A percentile compares a stretch with the other conserved stretches of the same genome.
These are phyloP conservation scores for Columba janthina DNA, from an alignment of 2,113 vertebrate species.

Conservation along the genomic window DNA sequence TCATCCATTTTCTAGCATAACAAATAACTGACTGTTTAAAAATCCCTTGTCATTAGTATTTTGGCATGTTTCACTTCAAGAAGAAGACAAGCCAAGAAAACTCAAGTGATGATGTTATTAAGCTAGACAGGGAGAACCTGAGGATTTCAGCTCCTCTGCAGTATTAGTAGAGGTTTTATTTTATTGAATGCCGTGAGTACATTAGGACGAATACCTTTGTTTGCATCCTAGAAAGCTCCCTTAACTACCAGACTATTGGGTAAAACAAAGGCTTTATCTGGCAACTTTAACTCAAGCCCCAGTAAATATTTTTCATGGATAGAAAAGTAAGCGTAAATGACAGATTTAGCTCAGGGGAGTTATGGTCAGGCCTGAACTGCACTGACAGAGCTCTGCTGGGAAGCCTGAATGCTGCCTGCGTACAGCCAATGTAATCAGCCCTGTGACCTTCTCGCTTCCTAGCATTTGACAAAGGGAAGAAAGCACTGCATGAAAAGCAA, in stretches of 20 bases:
- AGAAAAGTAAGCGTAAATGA: conserved; percentile 42
- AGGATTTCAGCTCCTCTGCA: conserved; percentile 44
- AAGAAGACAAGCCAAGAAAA: conserved; percentile 20
- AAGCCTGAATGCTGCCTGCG: conserved; percentile 27
- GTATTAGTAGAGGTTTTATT: conserved; percentile 9
- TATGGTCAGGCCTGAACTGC: conserved; percentile 38
- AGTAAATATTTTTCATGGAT: conserved; percentile 46
- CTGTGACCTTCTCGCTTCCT: conserved; percentile 47
- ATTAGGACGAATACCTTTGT: conserved; percentile 7
- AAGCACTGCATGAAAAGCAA: not conserved
- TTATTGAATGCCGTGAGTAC: not conserved
- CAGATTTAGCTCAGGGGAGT: conserved; percentile 50
- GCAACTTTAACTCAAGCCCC: conserved; percentile 20
- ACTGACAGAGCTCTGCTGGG: conserved; percentile 49
- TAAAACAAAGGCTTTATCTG: conserved; percentile 36
- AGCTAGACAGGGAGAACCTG: conserved; percentile 37
- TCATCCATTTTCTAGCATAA: not conserved
- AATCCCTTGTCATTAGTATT: conserved; percentile 45
- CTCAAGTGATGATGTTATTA: conserved; percentile 24
- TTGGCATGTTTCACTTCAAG: conserved; percentile 46
- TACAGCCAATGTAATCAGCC: conserved; percentile 41
- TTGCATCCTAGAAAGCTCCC: conserved; percentile 7
- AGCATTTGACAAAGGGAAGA: conserved; percentile 7
- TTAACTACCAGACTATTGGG: not conserved
- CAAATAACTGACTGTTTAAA: conserved; percentile 18